Evolutionary conservation across 1,140 invertebrate species (phyloP).

Genomic region (Papilio polytes): DNA sequence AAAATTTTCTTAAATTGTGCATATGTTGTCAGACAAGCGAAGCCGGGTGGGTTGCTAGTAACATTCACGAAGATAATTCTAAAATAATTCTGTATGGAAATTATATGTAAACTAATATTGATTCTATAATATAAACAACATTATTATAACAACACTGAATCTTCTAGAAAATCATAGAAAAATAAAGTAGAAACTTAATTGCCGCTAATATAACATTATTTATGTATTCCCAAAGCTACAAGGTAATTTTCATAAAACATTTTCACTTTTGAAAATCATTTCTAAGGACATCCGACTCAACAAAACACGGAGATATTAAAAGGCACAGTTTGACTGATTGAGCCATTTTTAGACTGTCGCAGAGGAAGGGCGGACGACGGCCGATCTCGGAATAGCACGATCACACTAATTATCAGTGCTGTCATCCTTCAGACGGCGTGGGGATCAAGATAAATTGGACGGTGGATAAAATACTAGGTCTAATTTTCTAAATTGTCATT

Average conservation of each 20-base stretch:
- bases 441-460: constrained; percentile 67
- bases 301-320: constrained; percentile 35
- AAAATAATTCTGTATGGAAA: too few species aligned
- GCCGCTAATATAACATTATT: background rate
- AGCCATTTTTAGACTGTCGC: constrained; percentile 69
- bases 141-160: background rate
- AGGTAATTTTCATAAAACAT: constrained; percentile 14
- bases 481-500: constrained; percentile 41
- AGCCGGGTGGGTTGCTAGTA: too few species aligned
- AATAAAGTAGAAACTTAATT: background rate
- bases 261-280: constrained; percentile 44
- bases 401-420: constrained; percentile 74
- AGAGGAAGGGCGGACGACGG: constrained; percentile 50
- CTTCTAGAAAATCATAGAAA: background rate
- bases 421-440: constrained; percentile 58
- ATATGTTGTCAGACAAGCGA: too few species aligned
- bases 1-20: too few species aligned
- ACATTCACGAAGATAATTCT: too few species aligned
- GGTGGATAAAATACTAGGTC: constrained; percentile 61
- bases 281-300: constrained; percentile 42
- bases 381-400: constrained; percentile 62
- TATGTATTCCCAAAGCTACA: background rate
- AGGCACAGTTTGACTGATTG: constrained; percentile 72
- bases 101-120: background rate
- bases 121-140: background rate